phyloP scores from a whole-genome alignment of 2,888 invertebrate species.

The Phengaris arion region DNA sequence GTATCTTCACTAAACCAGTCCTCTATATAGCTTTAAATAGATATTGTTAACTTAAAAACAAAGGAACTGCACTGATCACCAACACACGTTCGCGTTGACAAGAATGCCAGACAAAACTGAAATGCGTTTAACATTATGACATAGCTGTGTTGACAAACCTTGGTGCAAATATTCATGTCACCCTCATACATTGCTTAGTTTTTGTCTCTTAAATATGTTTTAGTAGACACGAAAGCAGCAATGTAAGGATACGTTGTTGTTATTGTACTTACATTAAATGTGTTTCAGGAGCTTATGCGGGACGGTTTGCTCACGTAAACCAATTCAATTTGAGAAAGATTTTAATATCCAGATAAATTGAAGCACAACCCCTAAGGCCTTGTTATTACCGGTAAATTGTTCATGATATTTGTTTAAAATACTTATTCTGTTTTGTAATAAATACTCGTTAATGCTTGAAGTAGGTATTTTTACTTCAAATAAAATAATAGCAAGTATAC shows the following conservation, averaged over 20 bases:
- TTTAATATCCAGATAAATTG: slow-evolving; percentile 58
- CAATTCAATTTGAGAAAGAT: slow-evolving; percentile 68
- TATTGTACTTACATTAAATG: not conserved
- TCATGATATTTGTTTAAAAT: slow-evolving; percentile 3
- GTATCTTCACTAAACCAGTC: not conserved
- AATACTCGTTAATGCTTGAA: not conserved
- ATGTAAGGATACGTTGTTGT: not conserved
- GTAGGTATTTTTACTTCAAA: not conserved
- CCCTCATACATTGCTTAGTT: not conserved
- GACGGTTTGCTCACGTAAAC: slow-evolving; percentile 66
- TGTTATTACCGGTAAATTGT: not conserved
- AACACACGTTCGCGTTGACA: not conserved
- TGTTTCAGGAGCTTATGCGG: slow-evolving; percentile 6
- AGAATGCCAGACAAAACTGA: not conserved
- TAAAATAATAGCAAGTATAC: not conserved
- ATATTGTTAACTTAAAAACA: not conserved
- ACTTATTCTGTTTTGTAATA: not conserved
- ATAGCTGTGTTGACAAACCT: slow-evolving; percentile 1
- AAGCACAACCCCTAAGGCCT: slow-evolving; percentile 41
- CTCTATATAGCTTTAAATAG: not conserved
- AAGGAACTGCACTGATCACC: not conserved
- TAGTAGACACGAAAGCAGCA: not conserved
- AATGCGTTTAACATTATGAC: not conserved
- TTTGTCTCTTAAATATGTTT: not conserved
- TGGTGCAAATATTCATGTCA: not conserved